Base-by-base conservation (phyloP, 2,888 invertebrate genomes). In the Mesodorylaimus sp. region DNA sequence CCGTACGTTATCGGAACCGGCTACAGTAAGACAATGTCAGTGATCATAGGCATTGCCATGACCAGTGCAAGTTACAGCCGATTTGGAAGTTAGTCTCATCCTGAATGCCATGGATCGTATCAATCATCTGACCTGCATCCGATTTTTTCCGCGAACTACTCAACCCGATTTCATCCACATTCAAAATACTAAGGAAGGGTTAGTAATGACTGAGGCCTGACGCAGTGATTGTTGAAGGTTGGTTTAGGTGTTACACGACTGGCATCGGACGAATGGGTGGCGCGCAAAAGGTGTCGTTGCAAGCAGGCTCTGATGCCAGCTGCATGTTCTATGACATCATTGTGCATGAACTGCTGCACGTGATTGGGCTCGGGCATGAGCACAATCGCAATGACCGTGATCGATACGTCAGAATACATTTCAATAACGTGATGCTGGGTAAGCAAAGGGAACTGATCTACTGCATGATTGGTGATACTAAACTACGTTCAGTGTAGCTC, bases 1-100 rank as follows among this genome's bases (percentile, higher is more conserved):
- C 45, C 45, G 5, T 45, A 29, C 45, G 27, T 27, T 5, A 45
- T 45, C 29, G 45, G 25, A n/a, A 39, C 41, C 21, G 5, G 23
- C 7, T 39, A 39, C n/a, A n/a, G n/a, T n/a, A n/a, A n/a, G n/a
- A n/a, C n/a, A n/a, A n/a, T n/a, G n/a, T n/a, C n/a, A n/a, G n/a
- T n/a, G n/a, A n/a, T n/a, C n/a, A n/a, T n/a, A n/a, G n/a, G n/a
- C n/a, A n/a, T n/a, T n/a, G n/a, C n/a, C n/a, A n/a, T n/a, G n/a
- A n/a, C n/a, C n/a, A n/a, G n/a, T n/a, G n/a, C n/a, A n/a, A n/a
- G n/a, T 32, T 32, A 16, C 32, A 32, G 32, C 32, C 16, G 32
- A 32, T 10, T 16, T 16, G 10, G 32, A 32, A 32, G 16, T 10
- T 10, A 7, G 16, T 10, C 7, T 32, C 16, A 32, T 32, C 16